These are phyloP conservation scores for Aphidius gifuensis DNA, from an alignment of 1,140 invertebrate genomes.

Conservation along the genomic window DNA sequence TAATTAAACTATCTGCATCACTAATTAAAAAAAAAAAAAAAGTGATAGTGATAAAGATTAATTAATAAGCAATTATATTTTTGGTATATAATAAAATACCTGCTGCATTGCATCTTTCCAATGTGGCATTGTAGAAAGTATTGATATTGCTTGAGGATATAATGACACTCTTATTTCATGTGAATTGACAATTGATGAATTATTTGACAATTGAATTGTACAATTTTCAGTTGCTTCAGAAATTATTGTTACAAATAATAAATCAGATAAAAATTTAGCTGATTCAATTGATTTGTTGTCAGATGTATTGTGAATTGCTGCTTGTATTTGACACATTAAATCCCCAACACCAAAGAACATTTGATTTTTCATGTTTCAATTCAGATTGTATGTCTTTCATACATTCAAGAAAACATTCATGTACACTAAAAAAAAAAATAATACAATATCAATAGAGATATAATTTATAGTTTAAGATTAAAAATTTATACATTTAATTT, in stretches of 20 bases:
- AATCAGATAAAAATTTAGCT: conserved; percentile 56
- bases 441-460: conserved; percentile 18
- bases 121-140: no score
- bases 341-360: conserved; percentile 56
- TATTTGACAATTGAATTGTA: conserved; percentile 26
- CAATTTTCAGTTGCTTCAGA: conserved; percentile 56
- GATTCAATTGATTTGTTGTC: conserved; percentile 33
- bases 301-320: conserved; percentile 50
- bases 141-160: no score
- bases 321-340: conserved; percentile 57
- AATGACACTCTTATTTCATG: no score
- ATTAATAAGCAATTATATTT: no score
- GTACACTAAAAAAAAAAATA: conserved; percentile 46
- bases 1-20: no score
- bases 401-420: conserved; percentile 49
- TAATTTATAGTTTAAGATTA: neutral
- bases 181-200: no score
- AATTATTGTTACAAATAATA: conserved; percentile 59
- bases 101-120: no score
- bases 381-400: conserved; percentile 44
- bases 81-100: no score
- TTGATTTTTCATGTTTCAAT: conserved; percentile 31
- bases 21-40: no score
- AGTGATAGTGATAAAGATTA: no score
- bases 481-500: neutral